Evolutionary conservation across 2,888 invertebrate genomes (phyloP).

Genomic region (Dendrolimus pini): DNA sequence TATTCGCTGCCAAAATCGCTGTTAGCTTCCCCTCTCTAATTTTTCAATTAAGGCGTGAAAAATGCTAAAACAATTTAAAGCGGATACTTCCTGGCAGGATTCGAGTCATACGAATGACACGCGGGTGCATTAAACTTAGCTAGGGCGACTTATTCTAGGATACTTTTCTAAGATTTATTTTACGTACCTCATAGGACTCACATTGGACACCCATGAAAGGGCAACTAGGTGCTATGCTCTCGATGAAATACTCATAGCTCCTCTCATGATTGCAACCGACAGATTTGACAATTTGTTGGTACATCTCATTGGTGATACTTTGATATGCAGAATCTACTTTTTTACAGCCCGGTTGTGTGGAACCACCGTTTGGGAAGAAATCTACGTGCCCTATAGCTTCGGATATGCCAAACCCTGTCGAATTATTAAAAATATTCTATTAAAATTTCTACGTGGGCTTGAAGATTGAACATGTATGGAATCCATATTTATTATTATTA

Average conservation of each 20-base stretch:
- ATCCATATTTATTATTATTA: no score
- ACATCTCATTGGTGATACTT: constrained; percentile 36
- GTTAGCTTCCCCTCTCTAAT: no score
- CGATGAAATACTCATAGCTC: constrained; percentile 88
- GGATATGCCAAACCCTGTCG: constrained; percentile 83
- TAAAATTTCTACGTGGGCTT: background rate
- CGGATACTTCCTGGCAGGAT: no score
- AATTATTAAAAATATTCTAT: constrained; percentile 1
- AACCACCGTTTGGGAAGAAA: constrained; percentile 94
- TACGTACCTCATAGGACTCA: constrained; percentile 82
- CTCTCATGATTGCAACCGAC: constrained; percentile 93
- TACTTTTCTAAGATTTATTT: no score
- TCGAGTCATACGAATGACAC: no score
- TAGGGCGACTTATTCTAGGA: no score
- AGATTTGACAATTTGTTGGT: constrained; percentile 75
- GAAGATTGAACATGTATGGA: no score
- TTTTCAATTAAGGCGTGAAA: no score
- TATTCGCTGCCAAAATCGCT: no score
- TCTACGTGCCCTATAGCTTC: constrained; percentile 92
- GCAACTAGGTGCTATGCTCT: constrained; percentile 87
- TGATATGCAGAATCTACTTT: constrained; percentile 25
- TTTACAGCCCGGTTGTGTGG: constrained; percentile 77
- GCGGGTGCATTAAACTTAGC: no score
- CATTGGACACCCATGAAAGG: constrained; percentile 88
- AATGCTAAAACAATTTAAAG: no score